phyloP scores from a whole-genome alignment of 1,140 invertebrate genomes.

The Idris sp. region DNA sequence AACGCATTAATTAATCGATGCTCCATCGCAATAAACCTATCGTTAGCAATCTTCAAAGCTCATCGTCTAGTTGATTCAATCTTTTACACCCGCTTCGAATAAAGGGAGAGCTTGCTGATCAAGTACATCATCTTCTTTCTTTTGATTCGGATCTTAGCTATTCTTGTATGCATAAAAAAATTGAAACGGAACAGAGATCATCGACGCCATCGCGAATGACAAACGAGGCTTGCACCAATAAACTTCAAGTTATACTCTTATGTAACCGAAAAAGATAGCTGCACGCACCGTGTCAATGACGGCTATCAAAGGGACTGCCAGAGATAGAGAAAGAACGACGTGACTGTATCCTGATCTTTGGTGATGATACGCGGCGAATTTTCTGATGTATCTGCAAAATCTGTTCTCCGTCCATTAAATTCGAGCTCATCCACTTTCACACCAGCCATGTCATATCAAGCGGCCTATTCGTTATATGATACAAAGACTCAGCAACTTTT shows the following conservation, averaged over 20 bases:
- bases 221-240: conserved; percentile 17
- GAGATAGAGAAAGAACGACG: conserved; percentile 66
- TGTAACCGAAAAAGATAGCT: conserved; percentile 34
- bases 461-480: conserved; percentile 44
- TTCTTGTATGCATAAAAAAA: conserved; percentile 43
- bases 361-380: conserved; percentile 67
- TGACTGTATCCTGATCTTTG: conserved; percentile 71
- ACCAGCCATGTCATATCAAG: conserved; percentile 48
- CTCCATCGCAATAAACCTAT: conserved; percentile 33
- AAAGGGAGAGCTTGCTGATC: conserved; percentile 59
- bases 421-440: conserved; percentile 61
- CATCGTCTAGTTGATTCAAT: conserved; percentile 63
- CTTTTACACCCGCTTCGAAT: conserved; percentile 39
- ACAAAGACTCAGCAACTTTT: conserved; percentile 25
- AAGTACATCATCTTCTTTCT: conserved; percentile 61
- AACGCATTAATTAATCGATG: conserved; percentile 59
- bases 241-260: conserved; percentile 1
- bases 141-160: conserved; percentile 52
- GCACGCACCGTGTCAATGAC: conserved; percentile 38
- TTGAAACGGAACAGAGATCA: conserved; percentile 31
- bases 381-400: conserved; percentile 75
- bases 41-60: conserved; percentile 59
- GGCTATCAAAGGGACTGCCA: conserved; percentile 16
- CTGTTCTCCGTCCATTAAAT: conserved; percentile 75
- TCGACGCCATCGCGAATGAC: conserved; percentile 14